A percentile compares a stretch with the other conserved stretches of the same genome.
phyloP scores from a whole-genome alignment of 2,888 invertebrate species.

The Aphidius colemani region DNA sequence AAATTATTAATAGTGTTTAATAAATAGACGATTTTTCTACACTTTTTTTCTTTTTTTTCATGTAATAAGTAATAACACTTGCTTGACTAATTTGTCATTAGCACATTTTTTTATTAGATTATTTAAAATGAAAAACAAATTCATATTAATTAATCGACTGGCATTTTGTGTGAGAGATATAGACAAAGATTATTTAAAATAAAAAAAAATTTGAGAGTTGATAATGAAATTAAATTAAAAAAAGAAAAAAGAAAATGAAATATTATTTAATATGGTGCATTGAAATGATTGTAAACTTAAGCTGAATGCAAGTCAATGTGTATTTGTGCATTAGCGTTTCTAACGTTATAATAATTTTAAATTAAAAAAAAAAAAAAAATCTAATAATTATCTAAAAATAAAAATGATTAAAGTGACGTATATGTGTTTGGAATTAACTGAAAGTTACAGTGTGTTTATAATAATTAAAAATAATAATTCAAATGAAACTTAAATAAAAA shows the following conservation, averaged over 20 bases:
- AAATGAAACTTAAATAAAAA: conserved; percentile 14
- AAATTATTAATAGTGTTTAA: no score
- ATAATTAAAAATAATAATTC: conserved; percentile 36
- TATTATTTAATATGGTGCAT: conserved; percentile 17
- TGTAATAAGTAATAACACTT: no score
- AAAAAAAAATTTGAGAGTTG: neutral
- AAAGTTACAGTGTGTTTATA: conserved; percentile 52
- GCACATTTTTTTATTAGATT: no score
- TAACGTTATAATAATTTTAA: conserved; percentile 22
- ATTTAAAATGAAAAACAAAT: no score
- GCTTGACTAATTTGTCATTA: no score
- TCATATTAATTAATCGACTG: no score
- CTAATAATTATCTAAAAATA: conserved; percentile 4
- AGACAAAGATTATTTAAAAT: neutral
- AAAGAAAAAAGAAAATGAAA: conserved; percentile 9
- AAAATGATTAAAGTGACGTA: conserved; percentile 41
- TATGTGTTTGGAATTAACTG: conserved; percentile 49
- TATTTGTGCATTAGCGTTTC: conserved; percentile 39
- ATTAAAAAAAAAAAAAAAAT: conserved; percentile 11
- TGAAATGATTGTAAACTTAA: conserved; percentile 29
- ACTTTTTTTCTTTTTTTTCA: no score
- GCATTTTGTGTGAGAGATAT: neutral
- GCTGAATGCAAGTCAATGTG: conserved; percentile 37
- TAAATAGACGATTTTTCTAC: no score
- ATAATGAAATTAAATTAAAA: conserved; percentile 1